A percentile compares a stretch with the other conserved stretches of the same genome.
Conservation (phyloP, 1,140 invertebrate species). For the Cherax quadricarinatus region DNA sequence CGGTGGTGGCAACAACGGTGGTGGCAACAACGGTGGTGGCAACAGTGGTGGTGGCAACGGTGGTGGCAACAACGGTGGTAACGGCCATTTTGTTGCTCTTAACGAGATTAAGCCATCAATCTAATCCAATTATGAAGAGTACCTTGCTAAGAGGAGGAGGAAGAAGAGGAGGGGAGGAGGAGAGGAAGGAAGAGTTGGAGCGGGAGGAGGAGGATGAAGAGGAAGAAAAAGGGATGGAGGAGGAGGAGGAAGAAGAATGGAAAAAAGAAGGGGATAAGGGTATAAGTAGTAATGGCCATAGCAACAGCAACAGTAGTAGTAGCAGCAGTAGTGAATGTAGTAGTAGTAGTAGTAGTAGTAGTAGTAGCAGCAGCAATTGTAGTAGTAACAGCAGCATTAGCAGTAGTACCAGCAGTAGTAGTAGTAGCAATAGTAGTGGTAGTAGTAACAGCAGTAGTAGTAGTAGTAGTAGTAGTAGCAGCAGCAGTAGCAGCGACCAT, state of each 20-base stretch:
- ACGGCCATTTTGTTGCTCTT: constrained; percentile 46
- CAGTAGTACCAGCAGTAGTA: background rate
- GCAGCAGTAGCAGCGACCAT: background rate
- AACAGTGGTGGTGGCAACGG: background rate
- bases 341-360: background rate
- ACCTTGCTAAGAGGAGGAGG: background rate
- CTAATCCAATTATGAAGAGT: constrained; percentile 53
- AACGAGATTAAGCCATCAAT: constrained; percentile 58
- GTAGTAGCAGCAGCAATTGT: background rate
- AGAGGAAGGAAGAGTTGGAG: background rate
- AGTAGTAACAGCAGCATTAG: background rate
- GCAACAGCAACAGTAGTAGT: too few relatives aligned
- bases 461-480: background rate
- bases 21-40: too few relatives aligned
- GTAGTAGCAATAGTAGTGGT: background rate
- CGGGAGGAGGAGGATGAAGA: background rate
- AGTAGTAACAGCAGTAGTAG: background rate
- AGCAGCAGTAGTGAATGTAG: background rate
- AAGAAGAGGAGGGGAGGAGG: background rate
- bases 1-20: too few relatives aligned
- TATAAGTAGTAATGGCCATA: background rate
- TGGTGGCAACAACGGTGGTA: too few relatives aligned
- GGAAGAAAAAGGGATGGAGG: background rate
- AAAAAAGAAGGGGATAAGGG: background rate
- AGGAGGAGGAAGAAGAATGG: background rate